These are phyloP conservation scores for Passer domesticus DNA, from an alignment of 2,113 vertebrate species.

Conservation along the genomic window DNA sequence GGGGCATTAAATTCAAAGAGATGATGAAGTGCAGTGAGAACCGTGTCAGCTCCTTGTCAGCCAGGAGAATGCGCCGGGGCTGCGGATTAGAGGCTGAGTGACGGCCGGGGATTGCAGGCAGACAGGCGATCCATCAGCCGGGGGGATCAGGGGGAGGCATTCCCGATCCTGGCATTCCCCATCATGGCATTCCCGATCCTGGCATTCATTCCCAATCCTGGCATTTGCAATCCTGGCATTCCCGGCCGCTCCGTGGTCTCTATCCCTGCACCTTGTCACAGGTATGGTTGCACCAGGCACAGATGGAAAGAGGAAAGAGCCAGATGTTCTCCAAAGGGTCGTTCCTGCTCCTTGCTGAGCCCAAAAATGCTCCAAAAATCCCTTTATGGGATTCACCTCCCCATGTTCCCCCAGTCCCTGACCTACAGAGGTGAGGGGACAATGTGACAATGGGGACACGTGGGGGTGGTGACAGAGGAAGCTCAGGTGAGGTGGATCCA, in stretches of 20 bases:
- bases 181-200: accelerated
- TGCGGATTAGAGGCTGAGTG: constrained; percentile 59
- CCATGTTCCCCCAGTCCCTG: accelerated
- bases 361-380: not conserved
- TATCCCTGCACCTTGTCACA: accelerated
- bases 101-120: constrained; percentile 17
- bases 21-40: constrained; percentile 64
- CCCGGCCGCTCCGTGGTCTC: not conserved
- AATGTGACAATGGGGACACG: accelerated
- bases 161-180: not conserved
- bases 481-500: accelerated
- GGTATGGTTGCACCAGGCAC: accelerated
- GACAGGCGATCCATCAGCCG: constrained; percentile 24
- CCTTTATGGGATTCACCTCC: accelerated
- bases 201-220: no score
- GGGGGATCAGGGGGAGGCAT: not conserved
- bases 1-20: constrained; percentile 46
- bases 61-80: constrained; percentile 43
- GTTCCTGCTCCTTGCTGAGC: not conserved
- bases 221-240: no score
- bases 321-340: no score
- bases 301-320: not conserved
- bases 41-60: constrained; percentile 55
- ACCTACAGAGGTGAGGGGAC: no score
- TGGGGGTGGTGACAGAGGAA: not conserved